Percentiles rank a stretch among this genome's conserved stretches.
Conservation (phyloP, 2,888 invertebrate species). For the Hirtodrosophila alboralis region DNA sequence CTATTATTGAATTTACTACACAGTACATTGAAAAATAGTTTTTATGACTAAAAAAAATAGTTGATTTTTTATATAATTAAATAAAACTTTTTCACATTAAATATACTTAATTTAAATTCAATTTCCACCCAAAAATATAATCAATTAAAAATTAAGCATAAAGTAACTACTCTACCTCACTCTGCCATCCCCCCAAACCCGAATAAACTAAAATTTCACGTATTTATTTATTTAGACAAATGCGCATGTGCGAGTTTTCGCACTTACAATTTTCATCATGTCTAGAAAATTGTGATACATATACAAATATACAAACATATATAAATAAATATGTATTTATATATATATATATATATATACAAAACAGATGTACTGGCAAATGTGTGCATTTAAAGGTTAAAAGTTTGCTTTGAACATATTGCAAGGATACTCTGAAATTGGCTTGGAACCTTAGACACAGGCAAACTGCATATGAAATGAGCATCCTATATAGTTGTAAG, state of each 20-base stretch:
- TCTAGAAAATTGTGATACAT: slow-evolving; percentile 8
- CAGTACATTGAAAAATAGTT: too few relatives aligned
- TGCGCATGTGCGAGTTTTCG: slow-evolving; percentile 62
- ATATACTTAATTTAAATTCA: not conserved
- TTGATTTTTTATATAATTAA: too few relatives aligned
- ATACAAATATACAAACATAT: not conserved
- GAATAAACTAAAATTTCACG: slow-evolving; percentile 12
- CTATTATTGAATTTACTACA: too few relatives aligned
- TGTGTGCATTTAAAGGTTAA: slow-evolving; percentile 28
- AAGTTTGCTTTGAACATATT: slow-evolving; percentile 17
- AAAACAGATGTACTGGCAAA: not conserved
- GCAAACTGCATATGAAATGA: slow-evolving; percentile 28
- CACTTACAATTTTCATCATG: slow-evolving; percentile 15
- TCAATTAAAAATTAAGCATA: slow-evolving; percentile 6
- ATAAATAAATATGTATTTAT: not conserved
- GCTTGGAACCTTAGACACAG: not conserved
- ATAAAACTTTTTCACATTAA: too few relatives aligned
- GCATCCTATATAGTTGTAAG: slow-evolving; percentile 1
- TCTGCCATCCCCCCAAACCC: not conserved
- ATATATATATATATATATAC: not conserved
- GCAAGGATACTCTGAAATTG: slow-evolving; percentile 12
- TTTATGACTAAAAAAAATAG: too few relatives aligned
- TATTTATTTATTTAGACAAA: not conserved
- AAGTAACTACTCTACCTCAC: not conserved
- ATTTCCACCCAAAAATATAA: slow-evolving; percentile 13